phyloP scores from a whole-genome alignment of 2,888 invertebrate genomes.

The Zaprionus obscuricornis region DNA sequence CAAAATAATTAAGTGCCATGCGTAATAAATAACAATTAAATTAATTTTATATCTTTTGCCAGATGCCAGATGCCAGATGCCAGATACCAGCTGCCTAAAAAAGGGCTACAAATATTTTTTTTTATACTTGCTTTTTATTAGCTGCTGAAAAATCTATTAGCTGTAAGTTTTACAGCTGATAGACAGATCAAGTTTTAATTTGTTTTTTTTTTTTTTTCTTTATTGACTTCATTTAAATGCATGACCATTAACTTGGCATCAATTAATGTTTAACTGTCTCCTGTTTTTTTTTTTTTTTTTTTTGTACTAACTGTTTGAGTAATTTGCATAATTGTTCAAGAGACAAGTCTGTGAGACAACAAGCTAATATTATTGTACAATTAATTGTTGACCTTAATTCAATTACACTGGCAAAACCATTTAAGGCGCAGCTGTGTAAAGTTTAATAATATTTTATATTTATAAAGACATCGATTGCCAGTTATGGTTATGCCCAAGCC shows the following conservation, averaged over 20 bases:
- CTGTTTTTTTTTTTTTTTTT: not conserved
- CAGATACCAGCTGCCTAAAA: conserved; percentile 22
- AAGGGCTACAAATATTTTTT: no score
- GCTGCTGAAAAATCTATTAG: no score
- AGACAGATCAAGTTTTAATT: conserved; percentile 9
- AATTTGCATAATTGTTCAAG: conserved; percentile 53
- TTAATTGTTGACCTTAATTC: conserved; percentile 51
- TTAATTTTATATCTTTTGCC: conserved; percentile 31
- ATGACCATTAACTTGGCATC: conserved; percentile 13
- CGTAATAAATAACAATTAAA: conserved; percentile 65
- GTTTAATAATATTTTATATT: conserved; percentile 17
- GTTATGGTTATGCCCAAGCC: conserved; percentile 40
- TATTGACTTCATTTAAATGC: conserved; percentile 26
- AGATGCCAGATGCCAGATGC: conserved; percentile 51
- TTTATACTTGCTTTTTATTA: no score
- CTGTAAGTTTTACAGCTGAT: no score
- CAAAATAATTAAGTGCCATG: conserved; percentile 39
- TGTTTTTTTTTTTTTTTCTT: conserved; percentile 35
- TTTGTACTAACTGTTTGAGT: conserved; percentile 2
- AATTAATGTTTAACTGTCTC: conserved; percentile 28
- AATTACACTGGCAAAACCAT: conserved; percentile 44
- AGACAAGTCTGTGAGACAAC: conserved; percentile 9
- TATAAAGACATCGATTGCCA: conserved; percentile 32
- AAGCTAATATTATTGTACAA: conserved; percentile 14
- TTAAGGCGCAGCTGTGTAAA: conserved; percentile 35